These are phyloP conservation scores for Bombus sylvicola DNA, from an alignment of 1,140 invertebrate genomes.

Conservation along the genomic window DNA sequence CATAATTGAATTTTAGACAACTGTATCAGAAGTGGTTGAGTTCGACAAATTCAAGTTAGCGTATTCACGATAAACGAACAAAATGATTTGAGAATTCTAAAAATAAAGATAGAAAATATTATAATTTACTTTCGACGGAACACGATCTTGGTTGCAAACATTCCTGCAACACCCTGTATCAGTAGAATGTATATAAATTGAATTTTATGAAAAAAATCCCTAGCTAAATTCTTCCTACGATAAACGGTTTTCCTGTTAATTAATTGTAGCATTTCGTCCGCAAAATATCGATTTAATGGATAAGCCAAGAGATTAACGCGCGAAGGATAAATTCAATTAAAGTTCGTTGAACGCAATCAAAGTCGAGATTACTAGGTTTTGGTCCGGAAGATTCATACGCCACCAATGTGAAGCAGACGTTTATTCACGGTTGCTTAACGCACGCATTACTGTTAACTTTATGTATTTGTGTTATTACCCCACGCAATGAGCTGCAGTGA, in stretches of 20 bases:
- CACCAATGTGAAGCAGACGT: neutral
- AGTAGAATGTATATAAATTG: too few species aligned
- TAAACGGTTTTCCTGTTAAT: neutral
- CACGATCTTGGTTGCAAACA: too few species aligned
- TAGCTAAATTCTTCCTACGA: neutral
- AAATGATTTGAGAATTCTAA: too few species aligned
- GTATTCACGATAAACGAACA: too few species aligned
- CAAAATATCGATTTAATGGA: neutral
- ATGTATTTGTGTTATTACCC: slow-evolving; percentile 46
- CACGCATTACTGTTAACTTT: slow-evolving; percentile 8
- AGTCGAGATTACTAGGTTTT: neutral
- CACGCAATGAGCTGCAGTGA: slow-evolving; percentile 84
- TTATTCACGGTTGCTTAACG: neutral
- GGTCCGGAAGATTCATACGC: neutral
- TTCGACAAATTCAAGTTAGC: too few species aligned
- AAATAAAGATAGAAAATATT: too few species aligned
- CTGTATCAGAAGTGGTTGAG: too few species aligned
- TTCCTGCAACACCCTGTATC: too few species aligned
- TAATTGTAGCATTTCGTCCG: neutral
- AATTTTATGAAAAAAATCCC: too few species aligned
- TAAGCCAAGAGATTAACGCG: neutral
- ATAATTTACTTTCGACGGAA: too few species aligned
- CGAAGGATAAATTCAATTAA: neutral
- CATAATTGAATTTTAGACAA: too few species aligned
- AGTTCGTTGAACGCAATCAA: neutral